phyloP scores from a whole-genome alignment of 2,113 vertebrate genomes.

The Raja brachyura region DNA sequence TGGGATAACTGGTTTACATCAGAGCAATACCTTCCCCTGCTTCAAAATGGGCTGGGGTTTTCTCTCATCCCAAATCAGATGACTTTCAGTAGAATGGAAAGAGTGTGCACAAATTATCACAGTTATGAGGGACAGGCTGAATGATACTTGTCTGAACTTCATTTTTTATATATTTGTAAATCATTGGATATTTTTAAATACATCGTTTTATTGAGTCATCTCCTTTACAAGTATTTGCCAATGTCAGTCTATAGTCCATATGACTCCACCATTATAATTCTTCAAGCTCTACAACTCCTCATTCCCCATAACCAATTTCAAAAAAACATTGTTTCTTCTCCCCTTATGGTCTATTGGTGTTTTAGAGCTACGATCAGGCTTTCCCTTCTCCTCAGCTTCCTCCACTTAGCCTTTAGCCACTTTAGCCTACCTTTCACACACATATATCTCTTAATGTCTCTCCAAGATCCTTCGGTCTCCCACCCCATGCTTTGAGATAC shows the following conservation, averaged over 20 bases:
- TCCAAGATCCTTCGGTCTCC: neutral
- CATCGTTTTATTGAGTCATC: neutral
- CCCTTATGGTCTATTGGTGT: neutral
- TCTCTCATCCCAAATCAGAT: neutral
- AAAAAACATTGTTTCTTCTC: neutral
- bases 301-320: neutral
- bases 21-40: too few species aligned
- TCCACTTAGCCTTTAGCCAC: neutral
- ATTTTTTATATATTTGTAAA: neutral
- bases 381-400: neutral
- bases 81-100: neutral
- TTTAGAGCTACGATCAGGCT: neutral
- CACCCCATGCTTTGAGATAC: neutral
- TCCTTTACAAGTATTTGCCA: neutral
- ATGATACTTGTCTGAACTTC: neutral
- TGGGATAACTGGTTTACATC: too few species aligned
- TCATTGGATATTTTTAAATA: conserved; percentile 16
- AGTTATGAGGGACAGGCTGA: neutral
- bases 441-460: neutral
- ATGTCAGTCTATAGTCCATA: neutral
- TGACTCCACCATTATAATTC: neutral
- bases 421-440: neutral
- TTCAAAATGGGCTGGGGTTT: neutral
- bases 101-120: neutral
- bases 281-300: neutral